These are phyloP conservation scores for Meandrusa payeni DNA, from an alignment of 2,888 invertebrate species.

Conservation along the genomic window DNA sequence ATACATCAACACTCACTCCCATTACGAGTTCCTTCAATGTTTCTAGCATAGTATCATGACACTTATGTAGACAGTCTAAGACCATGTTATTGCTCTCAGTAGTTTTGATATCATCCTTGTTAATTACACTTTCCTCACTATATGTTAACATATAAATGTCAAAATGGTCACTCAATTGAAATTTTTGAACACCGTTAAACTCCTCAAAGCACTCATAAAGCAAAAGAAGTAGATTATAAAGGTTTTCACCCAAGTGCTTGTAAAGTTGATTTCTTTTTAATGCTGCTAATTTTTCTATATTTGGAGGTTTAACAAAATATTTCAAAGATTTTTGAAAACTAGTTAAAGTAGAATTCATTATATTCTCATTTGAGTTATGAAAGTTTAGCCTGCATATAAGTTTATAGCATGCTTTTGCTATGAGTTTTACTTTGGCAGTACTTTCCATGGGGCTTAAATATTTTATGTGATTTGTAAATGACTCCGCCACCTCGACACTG, in stretches of 20 bases:
- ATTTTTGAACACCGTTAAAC: constrained; percentile 41
- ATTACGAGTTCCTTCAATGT: constrained; percentile 55
- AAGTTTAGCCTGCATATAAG: constrained; percentile 54
- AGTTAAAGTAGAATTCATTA: constrained; percentile 38
- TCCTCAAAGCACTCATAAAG: constrained; percentile 44
- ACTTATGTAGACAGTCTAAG: constrained; percentile 46
- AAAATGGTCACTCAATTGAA: constrained; percentile 36
- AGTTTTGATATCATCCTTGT: constrained; percentile 35
- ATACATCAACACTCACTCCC: constrained; percentile 65
- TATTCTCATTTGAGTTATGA: constrained; percentile 41
- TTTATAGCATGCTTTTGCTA: constrained; percentile 51
- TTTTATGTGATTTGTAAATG: constrained; percentile 56
- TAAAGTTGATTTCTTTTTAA: constrained; percentile 51
- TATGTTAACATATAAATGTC: constrained; percentile 52
- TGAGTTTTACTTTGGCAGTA: constrained; percentile 42
- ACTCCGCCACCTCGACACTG: constrained; percentile 51
- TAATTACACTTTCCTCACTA: constrained; percentile 37
- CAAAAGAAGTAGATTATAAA: constrained; percentile 43
- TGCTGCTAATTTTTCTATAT: constrained; percentile 43
- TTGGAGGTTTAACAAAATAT: constrained; percentile 56
- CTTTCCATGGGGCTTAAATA: constrained; percentile 53
- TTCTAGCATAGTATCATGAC: constrained; percentile 50
- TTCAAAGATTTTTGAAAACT: constrained; percentile 53
- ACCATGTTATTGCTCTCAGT: constrained; percentile 44
- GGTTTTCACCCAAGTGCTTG: constrained; percentile 50